These are phyloP conservation scores for Cichladusa arquata DNA, from an alignment of 2,113 vertebrate species.

Conservation along the genomic window DNA sequence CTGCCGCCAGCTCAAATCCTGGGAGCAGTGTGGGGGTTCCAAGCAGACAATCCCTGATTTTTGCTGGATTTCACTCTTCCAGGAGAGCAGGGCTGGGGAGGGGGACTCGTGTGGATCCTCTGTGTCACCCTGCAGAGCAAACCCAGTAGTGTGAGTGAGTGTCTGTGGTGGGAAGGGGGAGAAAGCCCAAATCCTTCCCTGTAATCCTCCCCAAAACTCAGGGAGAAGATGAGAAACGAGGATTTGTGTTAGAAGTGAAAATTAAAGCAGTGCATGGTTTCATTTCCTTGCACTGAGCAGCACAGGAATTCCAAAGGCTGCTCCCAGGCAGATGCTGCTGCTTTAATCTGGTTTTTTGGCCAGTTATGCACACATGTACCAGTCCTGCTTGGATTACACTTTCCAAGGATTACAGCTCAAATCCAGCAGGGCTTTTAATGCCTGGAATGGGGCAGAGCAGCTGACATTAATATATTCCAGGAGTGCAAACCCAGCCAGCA, in stretches of 20 bases:
- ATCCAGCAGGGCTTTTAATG: constrained; percentile 53
- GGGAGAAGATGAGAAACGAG: background rate
- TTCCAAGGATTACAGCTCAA: constrained; percentile 44
- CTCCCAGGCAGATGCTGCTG: constrained; percentile 31
- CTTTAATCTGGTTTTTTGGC: constrained; percentile 39
- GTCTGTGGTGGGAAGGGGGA: background rate
- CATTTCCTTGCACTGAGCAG: background rate
- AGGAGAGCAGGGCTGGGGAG: background rate
- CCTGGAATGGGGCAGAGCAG: background rate
- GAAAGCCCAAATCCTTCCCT: background rate
- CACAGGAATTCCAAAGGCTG: constrained; percentile 4
- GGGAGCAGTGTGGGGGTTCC: rapidly evolving
- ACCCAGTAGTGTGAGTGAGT: rapidly evolving
- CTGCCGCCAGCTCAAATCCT: background rate
- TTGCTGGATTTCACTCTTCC: background rate
- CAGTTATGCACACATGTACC: background rate
- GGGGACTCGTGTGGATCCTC: rapidly evolving
- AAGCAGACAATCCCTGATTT: background rate
- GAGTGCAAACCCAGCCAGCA: background rate
- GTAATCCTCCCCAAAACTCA: background rate
- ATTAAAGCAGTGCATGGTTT: background rate
- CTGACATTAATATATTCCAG: background rate
- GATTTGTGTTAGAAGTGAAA: background rate
- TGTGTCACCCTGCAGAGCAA: background rate
- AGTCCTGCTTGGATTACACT: constrained; percentile 55